Base-by-base conservation (phyloP, 2,797 vertebrate genomes). In the Gymnodraco acuticeps region DNA sequence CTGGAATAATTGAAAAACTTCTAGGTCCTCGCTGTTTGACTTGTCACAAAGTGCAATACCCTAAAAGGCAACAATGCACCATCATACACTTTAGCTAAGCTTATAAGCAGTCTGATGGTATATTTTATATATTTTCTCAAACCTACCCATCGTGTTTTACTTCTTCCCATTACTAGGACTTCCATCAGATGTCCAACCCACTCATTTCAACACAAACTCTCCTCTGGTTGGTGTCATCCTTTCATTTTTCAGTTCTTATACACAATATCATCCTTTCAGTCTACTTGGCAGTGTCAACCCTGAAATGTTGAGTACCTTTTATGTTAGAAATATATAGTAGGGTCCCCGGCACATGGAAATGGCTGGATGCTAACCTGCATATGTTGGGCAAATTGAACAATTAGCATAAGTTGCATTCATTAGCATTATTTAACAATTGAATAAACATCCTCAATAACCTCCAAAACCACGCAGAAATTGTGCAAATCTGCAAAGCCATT, bases 1-100 rank as follows among this genome's bases (percentile, higher is more conserved):
- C 73, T 70, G 79, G 51, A 86, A 84, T 90, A 85, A 88, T 88
- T 90, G 83, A 85, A 88, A 89, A 87, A 81, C 73, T 76, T 87
- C 41, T 19, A 68, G 63, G 78, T 86, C 64, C 50, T 66, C 11
- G 3, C 51, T 58, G 3, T 80, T 60, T 69, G 71, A 80, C 78
- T 79, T 73, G 76, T 79, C 80, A 75, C 75, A 65, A 53, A 65
- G 51, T 63, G 73, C 66, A 77, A 55, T 71, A 73, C 72, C 79
- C 83, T 85, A 52, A 63, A 72, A 83, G 64, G 69, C 71, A 84
- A 81, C 75, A 75, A 69, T 67, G 68, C 31, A 53, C 73, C 51
- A 19, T 74, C 68, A 83, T 80, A 70, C 81, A 80, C 58, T 64
- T 87, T 17, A 74, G 66, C 51, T 33, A 16, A 58, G 50, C 17